Percentiles rank a stretch among this genome's conserved stretches.
Evolutionary conservation across 1,140 invertebrate genomes (phyloP).

Genomic region (Potamilus streckersoni): DNA sequence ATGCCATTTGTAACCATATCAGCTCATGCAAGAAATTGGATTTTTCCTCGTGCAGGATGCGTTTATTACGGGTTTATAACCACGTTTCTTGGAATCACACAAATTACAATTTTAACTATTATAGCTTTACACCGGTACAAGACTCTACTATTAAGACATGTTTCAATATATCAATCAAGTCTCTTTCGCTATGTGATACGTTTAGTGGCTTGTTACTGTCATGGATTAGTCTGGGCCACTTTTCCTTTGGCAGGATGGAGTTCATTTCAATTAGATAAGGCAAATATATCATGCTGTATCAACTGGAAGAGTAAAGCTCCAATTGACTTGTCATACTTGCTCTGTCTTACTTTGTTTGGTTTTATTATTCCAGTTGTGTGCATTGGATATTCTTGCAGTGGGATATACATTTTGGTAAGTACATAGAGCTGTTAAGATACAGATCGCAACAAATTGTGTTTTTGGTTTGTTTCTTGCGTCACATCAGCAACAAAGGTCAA

Average conservation of each 20-base stretch:
- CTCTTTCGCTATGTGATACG: background rate
- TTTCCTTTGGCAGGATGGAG: constrained; percentile 27
- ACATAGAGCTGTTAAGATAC: too few species aligned
- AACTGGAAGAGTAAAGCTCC: constrained; percentile 14
- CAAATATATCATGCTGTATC: constrained; percentile 10
- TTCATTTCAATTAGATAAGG: constrained; percentile 12
- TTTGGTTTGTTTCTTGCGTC: too few species aligned
- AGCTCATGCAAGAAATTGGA: too few species aligned
- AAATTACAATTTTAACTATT: constrained; percentile 3
- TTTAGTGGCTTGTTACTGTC: constrained; percentile 1
- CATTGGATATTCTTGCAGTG: background rate
- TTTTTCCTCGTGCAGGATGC: constrained; percentile 5
- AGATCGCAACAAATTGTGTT: too few species aligned
- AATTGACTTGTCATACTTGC: constrained; percentile 6
- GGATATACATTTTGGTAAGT: too few species aligned
- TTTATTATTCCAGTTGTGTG: constrained; percentile 11
- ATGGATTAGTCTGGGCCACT: constrained; percentile 15
- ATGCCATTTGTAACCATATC: too few species aligned
- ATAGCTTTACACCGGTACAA: constrained; percentile 23
- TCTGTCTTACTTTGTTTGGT: constrained; percentile 10
- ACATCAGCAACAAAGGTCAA: too few species aligned
- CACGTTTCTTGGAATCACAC: constrained; percentile 11
- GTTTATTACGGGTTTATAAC: constrained; percentile 29
- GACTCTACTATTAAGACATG: constrained; percentile 9
- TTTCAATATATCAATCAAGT: background rate